These are phyloP conservation scores for Cephalopholis sonnerati DNA, from an alignment of 2,113 vertebrate species.

Conservation along the genomic window DNA sequence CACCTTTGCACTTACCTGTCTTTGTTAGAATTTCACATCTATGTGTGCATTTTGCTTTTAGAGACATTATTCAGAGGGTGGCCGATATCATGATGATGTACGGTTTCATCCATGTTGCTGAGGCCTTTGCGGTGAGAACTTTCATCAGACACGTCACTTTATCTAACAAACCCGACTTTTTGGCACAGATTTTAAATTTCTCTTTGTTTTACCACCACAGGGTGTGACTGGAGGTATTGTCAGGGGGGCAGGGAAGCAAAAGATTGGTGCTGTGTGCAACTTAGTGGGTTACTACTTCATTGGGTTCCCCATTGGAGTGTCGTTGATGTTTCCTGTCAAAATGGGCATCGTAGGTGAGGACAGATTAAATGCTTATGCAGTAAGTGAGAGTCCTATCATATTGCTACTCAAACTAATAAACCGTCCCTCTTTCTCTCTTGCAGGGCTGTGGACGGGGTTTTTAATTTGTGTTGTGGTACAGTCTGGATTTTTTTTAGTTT, in stretches of 20 bases:
- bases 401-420: conserved; percentile 2
- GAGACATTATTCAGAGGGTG: conserved; percentile 75
- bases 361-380: background rate
- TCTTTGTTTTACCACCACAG: conserved; percentile 71
- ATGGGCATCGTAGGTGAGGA: conserved; percentile 87
- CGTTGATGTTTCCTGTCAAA: conserved; percentile 87
- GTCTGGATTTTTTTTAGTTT: conserved; percentile 81
- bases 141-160: background rate
- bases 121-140: conserved; percentile 71
- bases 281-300: conserved; percentile 83
- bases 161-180: background rate
- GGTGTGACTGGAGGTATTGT: conserved; percentile 84
- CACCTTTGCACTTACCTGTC: background rate
- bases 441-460: conserved; percentile 91
- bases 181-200: background rate
- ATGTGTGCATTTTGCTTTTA: conserved; percentile 41
- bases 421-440: background rate
- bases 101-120: conserved; percentile 70
- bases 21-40: background rate
- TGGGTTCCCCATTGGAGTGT: conserved; percentile 85
- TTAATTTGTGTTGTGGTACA: conserved; percentile 83
- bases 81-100: conserved; percentile 75
- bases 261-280: conserved; percentile 84
- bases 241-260: conserved; percentile 88
- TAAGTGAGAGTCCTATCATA: background rate